Base-by-base conservation (phyloP, 2,888 invertebrate genomes). In the Spicauda simplicius region DNA sequence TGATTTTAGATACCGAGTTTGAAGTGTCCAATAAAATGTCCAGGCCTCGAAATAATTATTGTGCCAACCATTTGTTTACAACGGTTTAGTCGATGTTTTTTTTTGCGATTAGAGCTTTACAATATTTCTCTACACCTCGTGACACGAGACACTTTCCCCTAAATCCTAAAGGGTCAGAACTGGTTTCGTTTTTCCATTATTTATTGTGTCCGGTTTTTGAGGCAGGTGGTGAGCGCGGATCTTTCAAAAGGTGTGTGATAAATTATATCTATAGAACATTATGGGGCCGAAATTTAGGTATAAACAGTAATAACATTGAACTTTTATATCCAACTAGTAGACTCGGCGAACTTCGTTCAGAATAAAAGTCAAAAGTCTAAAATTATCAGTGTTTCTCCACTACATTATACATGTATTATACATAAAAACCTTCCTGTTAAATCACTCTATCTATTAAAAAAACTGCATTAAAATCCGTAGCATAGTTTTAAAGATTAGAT, bases 181-280 rank as follows among this genome's bases (percentile, higher is more conserved):
- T 77, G 84, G 86, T 86, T 86, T 83, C 81, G 33, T 37, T 67
- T 67, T 56, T 56, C 80, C 78, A 80, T 87, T 85, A 90, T 90
- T 90, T 90, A 91, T 90, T 75, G 83, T 81, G 85, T 88, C 91
- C 89, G 87, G 90, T 90, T 91, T 82, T 78, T 63, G 74, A 77
- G 83, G 87, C 92, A 93, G 92, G 91, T 92, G 92, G 78, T 77
- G 80, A 77, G 71, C 69, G 67, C 30, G 41, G 59, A 56, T 50
- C 56, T 41, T 20, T 56, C 74, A 75, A 75, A 79, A 79, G 78
- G 77, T 79, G 76, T 70, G 70, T 74, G 74, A 79, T 80, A 77
- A 78, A 81, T 80, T 76, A 77, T 64, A 60, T 67, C 69, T 67
- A 63, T 66, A 67, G 73, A 74, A 76, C 74, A 70, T 71, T 72